Percentiles rank a stretch among this genome's conserved stretches.
phyloP scores from a whole-genome alignment of 2,888 invertebrate genomes.

The Timema cristinae region DNA sequence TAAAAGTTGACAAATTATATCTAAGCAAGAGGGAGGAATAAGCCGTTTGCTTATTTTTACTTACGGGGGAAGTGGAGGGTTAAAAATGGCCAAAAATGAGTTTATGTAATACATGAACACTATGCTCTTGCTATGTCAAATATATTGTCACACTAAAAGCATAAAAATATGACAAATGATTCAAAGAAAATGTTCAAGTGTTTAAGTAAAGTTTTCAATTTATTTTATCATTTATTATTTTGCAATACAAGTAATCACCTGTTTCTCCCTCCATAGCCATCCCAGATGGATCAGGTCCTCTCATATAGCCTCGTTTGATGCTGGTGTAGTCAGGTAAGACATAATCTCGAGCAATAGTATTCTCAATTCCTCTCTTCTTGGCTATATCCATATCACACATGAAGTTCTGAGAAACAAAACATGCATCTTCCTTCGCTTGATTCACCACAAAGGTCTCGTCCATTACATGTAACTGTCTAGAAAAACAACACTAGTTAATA shows the following conservation, averaged over 20 bases:
- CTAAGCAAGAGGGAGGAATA: too few species aligned
- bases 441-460: conserved; percentile 98
- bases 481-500: conserved; percentile 19
- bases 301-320: conserved; percentile 72
- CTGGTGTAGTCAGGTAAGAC: conserved; percentile 94
- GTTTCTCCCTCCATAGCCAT: conserved; percentile 21
- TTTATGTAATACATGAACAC: too few species aligned
- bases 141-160: too few species aligned
- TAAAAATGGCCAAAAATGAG: too few species aligned
- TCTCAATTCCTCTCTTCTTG: conserved; percentile 54
- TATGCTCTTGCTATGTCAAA: too few species aligned
- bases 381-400: conserved; percentile 72
- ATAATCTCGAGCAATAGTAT: conserved; percentile 81
- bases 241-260: background rate
- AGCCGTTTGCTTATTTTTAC: too few species aligned
- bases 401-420: conserved; percentile 86
- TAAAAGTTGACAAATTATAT: too few species aligned
- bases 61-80: too few species aligned
- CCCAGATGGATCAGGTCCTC: conserved; percentile 38
- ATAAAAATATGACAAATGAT: too few species aligned
- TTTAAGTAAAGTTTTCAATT: background rate
- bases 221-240: background rate
- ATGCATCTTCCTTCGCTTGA: conserved; percentile 96
- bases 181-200: too few species aligned
- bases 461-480: conserved; percentile 93